Evolutionary conservation across 2,888 invertebrate species (phyloP), one percentile per base, ranked within the genome.

Genomic region (Diarsia rubi): DNA sequence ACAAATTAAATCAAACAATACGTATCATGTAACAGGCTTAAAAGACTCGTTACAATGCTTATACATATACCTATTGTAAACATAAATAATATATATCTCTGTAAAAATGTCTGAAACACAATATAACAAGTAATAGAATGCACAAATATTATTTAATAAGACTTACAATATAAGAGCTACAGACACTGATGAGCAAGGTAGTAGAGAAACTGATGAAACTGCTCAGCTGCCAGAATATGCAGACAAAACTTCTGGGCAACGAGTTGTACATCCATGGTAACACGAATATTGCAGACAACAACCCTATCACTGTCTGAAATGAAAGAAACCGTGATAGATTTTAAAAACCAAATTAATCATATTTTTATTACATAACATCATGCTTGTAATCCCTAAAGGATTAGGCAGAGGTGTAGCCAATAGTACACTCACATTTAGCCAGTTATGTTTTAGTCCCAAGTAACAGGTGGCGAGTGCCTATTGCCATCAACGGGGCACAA

Each of bases 191-290:
- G 47, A 97, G 94, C 66, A 97, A 92, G 44, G 94, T 94, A 12
- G 97, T 95, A n/a, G 97, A 94, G 63, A 93, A 91, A 78, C 94
- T 94, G 66, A 97, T 91, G 73, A 97, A 94, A 72, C 93, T 93
- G 79, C 94, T 93, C 47, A 97, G 87, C 78, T 97, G 97, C 97
- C 97, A 97, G 86, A 97, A 93, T 27, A 98, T 90, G 73, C 97
- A 97, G 44, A 97, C 95, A 57, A 98, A 93, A 78, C 97, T 94
- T 77, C 97, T 96, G 9, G 98, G 98, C 31, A 98, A 98, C 72
- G 98, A 98, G 90, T 97, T 97, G 94, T 98, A 98, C 72, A 98
- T 88, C 89, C 98, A 93, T 84, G 98, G 97, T 42, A 97, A 85
- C 37, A 97, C 92, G 91, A 95, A 95, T 89, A 96, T 94, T 63